Base-by-base conservation (phyloP, 2,113 vertebrate genomes). In the Psittacara wagleri region DNA sequence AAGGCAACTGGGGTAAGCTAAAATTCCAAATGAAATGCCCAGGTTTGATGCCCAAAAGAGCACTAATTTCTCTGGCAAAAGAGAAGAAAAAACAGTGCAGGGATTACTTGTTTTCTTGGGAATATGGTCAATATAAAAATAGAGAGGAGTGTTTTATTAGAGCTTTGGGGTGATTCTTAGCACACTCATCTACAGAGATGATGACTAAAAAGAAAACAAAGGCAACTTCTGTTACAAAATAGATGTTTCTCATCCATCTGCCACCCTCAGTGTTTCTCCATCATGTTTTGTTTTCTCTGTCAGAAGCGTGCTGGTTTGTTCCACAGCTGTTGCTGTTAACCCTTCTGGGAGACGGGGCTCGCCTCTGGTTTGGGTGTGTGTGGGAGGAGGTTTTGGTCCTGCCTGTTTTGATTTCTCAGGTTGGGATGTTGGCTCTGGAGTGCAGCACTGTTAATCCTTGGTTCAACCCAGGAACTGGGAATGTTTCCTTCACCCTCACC, bases 311-410 rank as follows among this genome's bases (percentile, higher is more conserved):
- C 81, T 85, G 82, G 25, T 64, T 46, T 61, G 46, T 35, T 85
- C 29, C 90, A 55, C 90, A 64, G 75, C 78, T 95, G 92, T 15
- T 68, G 90, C 77, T 89, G 74, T 20, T 16, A 46, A 63, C 23
- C 4, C 55, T 63, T 70, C 4, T 9, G 87, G 84, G 80, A 89
- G 64, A 4, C 15, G 0, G 33, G 79, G 91, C 76, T 57, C 0
- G 43, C 19, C 57, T 46, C 57, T 0, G 3, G 41, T 55, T 55
- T 35, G 72, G 63, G 52, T 22, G 24, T 4, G 82, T 0, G 69
- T 86, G 92, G 95, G 90, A 51, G 61, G 69, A 41, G 69, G 48
- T 86, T 96, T 88, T 6, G n/a, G 81, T 89, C 66, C 77, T 83
- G 61, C 73, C 74, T 54, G n/a, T 46, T 77, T 43, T 15, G 39